Percentiles rank a stretch among this genome's conserved stretches.
Evolutionary conservation across 2,888 invertebrate species (phyloP).

Genomic region (Hesperia comma): DNA sequence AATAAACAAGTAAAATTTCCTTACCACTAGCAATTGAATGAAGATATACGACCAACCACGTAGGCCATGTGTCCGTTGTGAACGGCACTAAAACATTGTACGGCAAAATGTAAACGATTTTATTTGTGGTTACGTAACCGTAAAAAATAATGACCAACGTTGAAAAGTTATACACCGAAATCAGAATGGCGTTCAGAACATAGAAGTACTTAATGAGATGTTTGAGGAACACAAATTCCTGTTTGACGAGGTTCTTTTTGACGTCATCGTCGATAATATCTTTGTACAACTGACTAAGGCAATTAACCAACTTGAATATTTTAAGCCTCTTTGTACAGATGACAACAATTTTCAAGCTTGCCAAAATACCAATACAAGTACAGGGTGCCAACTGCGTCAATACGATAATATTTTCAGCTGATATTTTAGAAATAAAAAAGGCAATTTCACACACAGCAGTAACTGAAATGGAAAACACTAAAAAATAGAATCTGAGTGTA

Average conservation of each 20-base stretch:
- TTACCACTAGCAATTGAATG: conserved; percentile 57
- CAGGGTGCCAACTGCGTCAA: conserved; percentile 60
- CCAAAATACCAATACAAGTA: conserved; percentile 52
- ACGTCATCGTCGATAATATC: conserved; percentile 48
- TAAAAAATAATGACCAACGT: conserved; percentile 53
- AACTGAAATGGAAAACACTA: conserved; percentile 22
- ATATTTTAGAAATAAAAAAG: conserved; percentile 55
- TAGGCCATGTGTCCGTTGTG: conserved; percentile 53
- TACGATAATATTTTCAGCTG: conserved; percentile 58
- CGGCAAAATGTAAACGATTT: conserved; percentile 53
- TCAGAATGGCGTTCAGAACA: conserved; percentile 55
- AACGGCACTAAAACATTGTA: conserved; percentile 62
- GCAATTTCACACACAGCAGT: conserved; percentile 45
- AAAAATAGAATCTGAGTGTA: conserved; percentile 27
- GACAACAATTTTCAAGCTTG: conserved; percentile 51
- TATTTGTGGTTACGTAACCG: conserved; percentile 48
- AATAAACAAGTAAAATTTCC: conserved; percentile 40
- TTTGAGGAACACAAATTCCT: conserved; percentile 51
- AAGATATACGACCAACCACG: conserved; percentile 55
- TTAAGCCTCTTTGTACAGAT: conserved; percentile 43
- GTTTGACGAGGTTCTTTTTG: conserved; percentile 48
- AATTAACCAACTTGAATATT: conserved; percentile 52
- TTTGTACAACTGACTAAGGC: conserved; percentile 49
- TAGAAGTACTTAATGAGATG: conserved; percentile 58
- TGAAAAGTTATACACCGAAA: conserved; percentile 63